Evolutionary conservation across 2,888 invertebrate genomes (phyloP), one percentile per base, ranked within the genome.

Genomic region (Parthenolecanium corni): DNA sequence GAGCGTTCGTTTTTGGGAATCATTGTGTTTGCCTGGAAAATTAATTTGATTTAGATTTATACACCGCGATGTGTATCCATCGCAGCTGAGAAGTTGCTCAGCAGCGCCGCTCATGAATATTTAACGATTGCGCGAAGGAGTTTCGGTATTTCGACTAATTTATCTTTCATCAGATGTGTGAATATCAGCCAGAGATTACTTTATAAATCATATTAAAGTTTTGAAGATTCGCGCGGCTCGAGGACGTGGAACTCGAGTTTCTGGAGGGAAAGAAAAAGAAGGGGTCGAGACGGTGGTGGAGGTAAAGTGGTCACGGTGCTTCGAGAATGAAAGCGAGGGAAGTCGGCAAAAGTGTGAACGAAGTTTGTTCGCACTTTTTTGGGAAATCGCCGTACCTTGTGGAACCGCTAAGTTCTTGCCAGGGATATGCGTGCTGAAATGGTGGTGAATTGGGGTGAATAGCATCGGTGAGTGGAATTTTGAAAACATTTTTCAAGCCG

Each of bases 141-240:
- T 21, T 46, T 56, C 46, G 42, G 46, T n/a, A 56, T 56, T 56
- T 56, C 42, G 42, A 42, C 56, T 56, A 56, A 56, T 56, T 56
- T 56, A 56, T 56, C 42, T 56, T 56, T 56, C 42, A 46, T 24
- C 56, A 23, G 56, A 56, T 56, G 56, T 56, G 56, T 44, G 56
- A 56, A 56, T 56, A 56, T 56, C 56, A 42, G 46, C 46, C 44
- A 56, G 42, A 56, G 42, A 56, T 56, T 56, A 56, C 25, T 56
- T 56, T 56, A 56, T 56, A 56, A 56, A 56, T 56, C 56, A 56
- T 56, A 56, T 56, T 56, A 56, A 56, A 56, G 56, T 56, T 56
- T 56, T 56, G 40, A 4, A 40, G 11, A 21, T 36, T n/a, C 9
- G 51, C 53, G 23, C 47, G 47, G 11, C 20, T 3, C 21, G 12